Conservation (phyloP, 2,113 vertebrate genomes). For the Pseudorectes ferrugineus region DNA sequence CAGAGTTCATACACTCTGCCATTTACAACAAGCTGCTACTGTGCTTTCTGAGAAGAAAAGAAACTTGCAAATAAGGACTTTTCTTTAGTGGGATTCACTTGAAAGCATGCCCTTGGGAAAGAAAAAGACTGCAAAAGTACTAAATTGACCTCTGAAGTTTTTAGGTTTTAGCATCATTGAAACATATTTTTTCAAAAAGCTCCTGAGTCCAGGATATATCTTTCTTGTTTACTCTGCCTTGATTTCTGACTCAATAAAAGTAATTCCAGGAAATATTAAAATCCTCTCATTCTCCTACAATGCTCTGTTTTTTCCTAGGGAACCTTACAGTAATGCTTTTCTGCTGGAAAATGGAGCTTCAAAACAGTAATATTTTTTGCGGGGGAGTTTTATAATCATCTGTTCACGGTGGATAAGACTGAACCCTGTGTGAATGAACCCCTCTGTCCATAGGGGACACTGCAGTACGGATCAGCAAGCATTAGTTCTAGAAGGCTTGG, state of each 20-base stretch:
- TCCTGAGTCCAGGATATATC: not conserved
- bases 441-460: not conserved
- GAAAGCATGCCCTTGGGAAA: constrained; percentile 24
- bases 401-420: not conserved
- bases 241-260: not conserved
- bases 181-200: not conserved
- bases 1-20: not conserved
- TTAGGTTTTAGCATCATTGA: not conserved
- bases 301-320: not conserved
- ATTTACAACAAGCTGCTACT: not conserved
- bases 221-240: not conserved
- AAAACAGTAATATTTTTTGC: not conserved
- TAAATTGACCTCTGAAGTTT: not conserved
- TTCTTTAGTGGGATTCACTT: not conserved
- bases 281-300: not conserved
- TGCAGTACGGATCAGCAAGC: not conserved
- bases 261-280: not conserved
- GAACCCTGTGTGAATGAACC: not conserved
- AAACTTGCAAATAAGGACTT: not conserved
- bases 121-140: not conserved
- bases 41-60: constrained; percentile 14
- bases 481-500: not conserved
- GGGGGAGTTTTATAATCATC: not conserved
- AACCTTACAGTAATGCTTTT: not conserved
- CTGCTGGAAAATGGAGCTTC: not conserved